These are phyloP conservation scores for Enteromius afrohamiltoni DNA, from an alignment of 2,797 vertebrate species.

Conservation along the genomic window DNA sequence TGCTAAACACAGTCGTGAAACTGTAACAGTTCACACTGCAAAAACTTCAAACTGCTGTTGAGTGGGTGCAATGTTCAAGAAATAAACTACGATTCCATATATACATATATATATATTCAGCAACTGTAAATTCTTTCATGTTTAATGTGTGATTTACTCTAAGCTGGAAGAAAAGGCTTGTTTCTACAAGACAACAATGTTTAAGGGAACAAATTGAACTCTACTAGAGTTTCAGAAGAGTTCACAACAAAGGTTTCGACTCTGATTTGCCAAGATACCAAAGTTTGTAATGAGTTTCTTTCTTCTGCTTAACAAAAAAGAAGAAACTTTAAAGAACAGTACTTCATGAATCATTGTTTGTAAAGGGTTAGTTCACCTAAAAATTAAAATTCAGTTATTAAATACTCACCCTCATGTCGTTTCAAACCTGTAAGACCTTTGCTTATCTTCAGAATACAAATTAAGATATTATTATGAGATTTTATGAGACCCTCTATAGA, in stretches of 20 bases:
- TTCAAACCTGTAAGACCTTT: no score
- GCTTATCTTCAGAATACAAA: no score
- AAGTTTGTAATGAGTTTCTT: neutral
- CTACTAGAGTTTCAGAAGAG: neutral
- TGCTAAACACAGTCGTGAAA: conserved; percentile 24
- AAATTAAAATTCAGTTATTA: no score
- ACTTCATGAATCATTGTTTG: neutral
- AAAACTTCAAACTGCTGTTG: conserved; percentile 26
- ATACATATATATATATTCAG: neutral
- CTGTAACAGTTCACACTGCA: conserved; percentile 9
- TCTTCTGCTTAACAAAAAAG: neutral
- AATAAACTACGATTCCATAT: neutral
- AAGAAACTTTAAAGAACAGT: neutral
- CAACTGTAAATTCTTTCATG: neutral
- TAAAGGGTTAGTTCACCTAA: no score
- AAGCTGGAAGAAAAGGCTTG: neutral
- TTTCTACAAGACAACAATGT: neutral
- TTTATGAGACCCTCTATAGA: no score
- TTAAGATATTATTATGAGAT: no score
- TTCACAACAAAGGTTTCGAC: neutral
- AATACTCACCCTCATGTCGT: no score
- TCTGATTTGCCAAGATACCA: neutral
- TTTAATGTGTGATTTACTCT: neutral
- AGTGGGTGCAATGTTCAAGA: neutral
- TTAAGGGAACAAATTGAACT: neutral